Percentiles rank a stretch among this genome's conserved stretches.
These are phyloP conservation scores for Nannoperca australis DNA, from an alignment of 2,797 vertebrate genomes.

Conservation along the genomic window DNA sequence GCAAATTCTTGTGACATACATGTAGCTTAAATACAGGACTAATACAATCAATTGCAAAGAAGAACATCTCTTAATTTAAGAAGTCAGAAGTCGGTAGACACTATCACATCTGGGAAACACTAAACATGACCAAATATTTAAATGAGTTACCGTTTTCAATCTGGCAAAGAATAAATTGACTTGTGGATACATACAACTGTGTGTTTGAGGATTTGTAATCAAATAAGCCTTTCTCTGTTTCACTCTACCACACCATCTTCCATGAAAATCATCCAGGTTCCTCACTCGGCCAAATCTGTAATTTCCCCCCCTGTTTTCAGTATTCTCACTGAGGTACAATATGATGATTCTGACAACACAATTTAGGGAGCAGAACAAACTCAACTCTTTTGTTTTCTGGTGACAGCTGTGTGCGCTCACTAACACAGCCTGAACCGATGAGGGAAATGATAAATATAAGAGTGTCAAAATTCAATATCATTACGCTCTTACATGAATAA, in stretches of 20 bases:
- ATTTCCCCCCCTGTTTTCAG: slow-evolving; percentile 15
- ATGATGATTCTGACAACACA: slow-evolving; percentile 71
- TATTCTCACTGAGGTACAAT: slow-evolving; percentile 55
- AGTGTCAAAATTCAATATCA: slow-evolving; percentile 45
- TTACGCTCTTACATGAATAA: slow-evolving; percentile 32
- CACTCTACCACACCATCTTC: slow-evolving; percentile 19
- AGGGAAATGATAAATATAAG: slow-evolving; percentile 49
- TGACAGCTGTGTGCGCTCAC: slow-evolving; percentile 60
- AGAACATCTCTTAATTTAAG: slow-evolving; percentile 14
- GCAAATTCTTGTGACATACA: slow-evolving; percentile 48
- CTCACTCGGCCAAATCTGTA: slow-evolving; percentile 58
- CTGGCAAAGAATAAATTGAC: slow-evolving; percentile 47
- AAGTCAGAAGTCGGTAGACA: slow-evolving; percentile 13
- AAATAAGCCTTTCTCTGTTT: slow-evolving; percentile 52
- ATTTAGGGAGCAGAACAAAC: slow-evolving; percentile 65
- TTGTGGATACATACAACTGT: slow-evolving; percentile 32
- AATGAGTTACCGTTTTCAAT: slow-evolving; percentile 24
- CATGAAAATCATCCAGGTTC: slow-evolving; percentile 34
- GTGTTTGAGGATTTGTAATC: slow-evolving; percentile 53
- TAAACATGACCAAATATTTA: slow-evolving; percentile 41
- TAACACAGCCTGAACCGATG: slow-evolving; percentile 44
- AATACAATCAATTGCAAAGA: slow-evolving; percentile 38
- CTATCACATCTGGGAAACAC: slow-evolving; percentile 26
- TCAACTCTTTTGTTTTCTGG: slow-evolving; percentile 59
- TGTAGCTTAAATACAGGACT: slow-evolving; percentile 29